Evolutionary conservation across 2,113 vertebrate genomes (phyloP).

Genomic region (Chiloscyllium plagiosum): DNA sequence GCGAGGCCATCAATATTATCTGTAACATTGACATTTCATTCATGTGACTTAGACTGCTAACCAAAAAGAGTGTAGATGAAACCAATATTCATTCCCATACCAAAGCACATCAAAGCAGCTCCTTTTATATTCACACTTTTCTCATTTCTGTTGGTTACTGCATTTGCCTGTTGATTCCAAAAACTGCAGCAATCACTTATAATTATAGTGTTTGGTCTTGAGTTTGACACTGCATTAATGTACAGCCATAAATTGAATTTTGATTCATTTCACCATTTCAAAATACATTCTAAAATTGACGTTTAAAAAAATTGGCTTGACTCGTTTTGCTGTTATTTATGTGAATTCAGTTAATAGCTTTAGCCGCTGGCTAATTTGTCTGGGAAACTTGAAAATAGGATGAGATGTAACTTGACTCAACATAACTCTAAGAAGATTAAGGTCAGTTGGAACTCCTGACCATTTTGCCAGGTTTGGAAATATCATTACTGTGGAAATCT

Average conservation of each 20-base stretch:
- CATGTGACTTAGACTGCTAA: not conserved
- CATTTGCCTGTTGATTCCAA: not conserved
- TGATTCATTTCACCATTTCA: not conserved
- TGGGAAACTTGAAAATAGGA: not conserved
- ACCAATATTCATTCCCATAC: not conserved
- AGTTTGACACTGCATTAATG: not conserved
- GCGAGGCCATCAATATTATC: not conserved
- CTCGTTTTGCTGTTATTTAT: not conserved
- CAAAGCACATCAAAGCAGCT: not conserved
- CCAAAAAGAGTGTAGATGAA: not conserved
- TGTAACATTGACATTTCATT: not conserved
- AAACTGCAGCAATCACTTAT: not conserved
- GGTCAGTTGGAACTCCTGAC: not conserved
- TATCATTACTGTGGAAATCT: slow-evolving; percentile 7
- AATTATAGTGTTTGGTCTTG: not conserved
- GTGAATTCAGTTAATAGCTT: not conserved
- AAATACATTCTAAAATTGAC: not conserved
- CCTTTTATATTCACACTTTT: not conserved
- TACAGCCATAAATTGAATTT: not conserved
- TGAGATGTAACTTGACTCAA: not conserved
- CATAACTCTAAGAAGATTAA: not conserved
- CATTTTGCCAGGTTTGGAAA: slow-evolving; percentile 15
- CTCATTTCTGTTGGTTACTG: not conserved
- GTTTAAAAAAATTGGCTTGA: not conserved
- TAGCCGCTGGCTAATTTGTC: not conserved